Evolutionary conservation across 2,113 vertebrate genomes (phyloP).

Genomic region (Sapayoa aenigma): DNA sequence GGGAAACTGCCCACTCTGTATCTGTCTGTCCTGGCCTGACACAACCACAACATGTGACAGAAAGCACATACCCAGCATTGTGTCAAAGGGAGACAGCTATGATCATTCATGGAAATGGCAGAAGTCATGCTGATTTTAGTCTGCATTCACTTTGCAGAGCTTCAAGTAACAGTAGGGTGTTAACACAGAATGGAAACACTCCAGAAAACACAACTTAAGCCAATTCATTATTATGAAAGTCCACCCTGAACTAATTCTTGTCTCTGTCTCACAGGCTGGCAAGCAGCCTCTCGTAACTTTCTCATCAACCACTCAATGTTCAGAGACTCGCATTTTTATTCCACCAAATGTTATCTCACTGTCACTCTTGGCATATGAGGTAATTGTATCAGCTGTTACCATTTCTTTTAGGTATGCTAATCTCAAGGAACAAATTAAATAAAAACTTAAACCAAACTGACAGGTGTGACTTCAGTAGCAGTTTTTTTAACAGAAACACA

Average conservation of each 20-base stretch:
- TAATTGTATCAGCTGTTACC: not conserved
- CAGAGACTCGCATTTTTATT: not conserved
- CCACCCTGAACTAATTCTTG: not conserved
- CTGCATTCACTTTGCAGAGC: not conserved
- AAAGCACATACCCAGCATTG: not conserved
- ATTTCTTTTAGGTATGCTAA: constrained; percentile 4
- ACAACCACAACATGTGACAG: not conserved
- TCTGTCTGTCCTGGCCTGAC: not conserved
- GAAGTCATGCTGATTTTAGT: not conserved
- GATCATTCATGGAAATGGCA: not conserved
- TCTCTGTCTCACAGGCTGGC: not conserved
- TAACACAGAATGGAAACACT: not conserved
- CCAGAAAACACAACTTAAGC: not conserved
- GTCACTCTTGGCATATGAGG: not conserved
- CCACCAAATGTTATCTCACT: not conserved
- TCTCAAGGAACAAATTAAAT: constrained; percentile 29
- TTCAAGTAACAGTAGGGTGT: not conserved
- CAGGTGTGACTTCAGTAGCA: not conserved
- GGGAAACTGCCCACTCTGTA: not conserved
- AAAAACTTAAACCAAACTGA: constrained; percentile 28
- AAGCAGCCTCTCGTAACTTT: not conserved
- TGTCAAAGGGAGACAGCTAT: not conserved
- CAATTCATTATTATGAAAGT: not conserved
- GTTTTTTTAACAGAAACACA: not conserved
- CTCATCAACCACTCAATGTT: not conserved